These are phyloP conservation scores for Dasyurus viverrinus DNA, from an alignment of 2,113 vertebrate genomes.

Conservation along the genomic window DNA sequence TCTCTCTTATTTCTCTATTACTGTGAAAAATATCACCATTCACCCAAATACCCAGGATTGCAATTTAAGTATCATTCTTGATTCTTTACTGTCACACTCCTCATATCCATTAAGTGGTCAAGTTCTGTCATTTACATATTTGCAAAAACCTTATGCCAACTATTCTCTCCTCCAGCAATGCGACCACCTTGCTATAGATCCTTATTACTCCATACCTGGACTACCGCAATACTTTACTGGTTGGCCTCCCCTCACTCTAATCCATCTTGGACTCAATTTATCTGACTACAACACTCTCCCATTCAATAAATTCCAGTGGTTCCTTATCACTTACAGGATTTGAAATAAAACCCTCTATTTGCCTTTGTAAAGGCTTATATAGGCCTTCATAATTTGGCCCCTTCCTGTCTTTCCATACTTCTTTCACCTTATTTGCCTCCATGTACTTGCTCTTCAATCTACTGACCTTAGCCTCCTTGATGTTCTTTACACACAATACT, in stretches of 20 bases:
- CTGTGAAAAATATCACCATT: neutral
- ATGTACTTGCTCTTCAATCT: too few species aligned
- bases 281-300: neutral
- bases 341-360: neutral
- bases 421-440: too few species aligned
- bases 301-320: neutral
- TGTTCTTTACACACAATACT: too few species aligned
- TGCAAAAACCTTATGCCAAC: neutral
- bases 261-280: neutral
- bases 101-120: neutral
- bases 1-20: neutral
- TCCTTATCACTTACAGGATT: neutral
- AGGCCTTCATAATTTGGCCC: too few species aligned
- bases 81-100: neutral
- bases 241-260: neutral
- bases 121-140: neutral
- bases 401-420: too few species aligned
- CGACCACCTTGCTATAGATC: neutral
- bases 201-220: neutral
- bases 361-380: neutral
- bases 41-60: neutral
- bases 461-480: too few species aligned
- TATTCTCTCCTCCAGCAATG: neutral
- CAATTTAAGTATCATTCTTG: neutral
- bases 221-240: neutral